Percentiles rank a stretch among this genome's conserved stretches.
Evolutionary conservation across 2,113 vertebrate genomes (phyloP).

Genomic region (Lepus europaeus): DNA sequence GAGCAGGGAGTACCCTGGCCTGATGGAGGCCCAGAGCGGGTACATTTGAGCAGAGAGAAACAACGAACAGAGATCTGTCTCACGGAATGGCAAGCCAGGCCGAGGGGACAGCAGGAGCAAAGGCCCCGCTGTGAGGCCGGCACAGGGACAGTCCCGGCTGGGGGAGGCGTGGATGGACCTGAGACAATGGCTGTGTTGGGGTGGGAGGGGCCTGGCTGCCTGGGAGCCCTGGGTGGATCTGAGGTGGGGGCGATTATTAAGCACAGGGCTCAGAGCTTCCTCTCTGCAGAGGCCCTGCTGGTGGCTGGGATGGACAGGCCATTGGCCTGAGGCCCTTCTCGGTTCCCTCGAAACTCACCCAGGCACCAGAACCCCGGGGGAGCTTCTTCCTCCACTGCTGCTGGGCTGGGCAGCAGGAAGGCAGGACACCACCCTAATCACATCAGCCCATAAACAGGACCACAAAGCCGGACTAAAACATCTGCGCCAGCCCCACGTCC

Average conservation of each 20-base stretch:
- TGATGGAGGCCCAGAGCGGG: background rate
- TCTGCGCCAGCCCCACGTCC: conserved; percentile 3
- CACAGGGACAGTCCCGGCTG: no score
- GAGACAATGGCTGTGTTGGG: background rate
- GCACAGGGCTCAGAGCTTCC: background rate
- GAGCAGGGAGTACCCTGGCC: background rate
- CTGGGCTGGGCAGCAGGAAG: background rate
- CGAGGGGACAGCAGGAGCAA: background rate
- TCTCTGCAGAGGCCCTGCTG: background rate
- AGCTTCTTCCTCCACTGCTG: background rate
- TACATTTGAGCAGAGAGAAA: background rate
- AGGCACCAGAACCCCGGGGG: background rate
- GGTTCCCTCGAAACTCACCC: conserved; percentile 38
- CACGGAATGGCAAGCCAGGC: background rate
- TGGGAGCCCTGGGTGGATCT: background rate
- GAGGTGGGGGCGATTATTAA: background rate
- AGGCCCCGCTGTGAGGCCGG: background rate
- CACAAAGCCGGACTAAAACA: conserved; percentile 37
- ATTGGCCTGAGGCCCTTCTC: background rate
- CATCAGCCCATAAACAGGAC: conserved; percentile 67
- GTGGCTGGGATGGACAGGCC: background rate
- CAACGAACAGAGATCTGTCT: background rate
- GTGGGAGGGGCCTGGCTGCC: background rate
- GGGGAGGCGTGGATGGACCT: background rate
- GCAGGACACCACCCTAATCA: background rate